Evolutionary conservation across 2,797 vertebrate species (phyloP).

Genomic region (Chelon labrosus): DNA sequence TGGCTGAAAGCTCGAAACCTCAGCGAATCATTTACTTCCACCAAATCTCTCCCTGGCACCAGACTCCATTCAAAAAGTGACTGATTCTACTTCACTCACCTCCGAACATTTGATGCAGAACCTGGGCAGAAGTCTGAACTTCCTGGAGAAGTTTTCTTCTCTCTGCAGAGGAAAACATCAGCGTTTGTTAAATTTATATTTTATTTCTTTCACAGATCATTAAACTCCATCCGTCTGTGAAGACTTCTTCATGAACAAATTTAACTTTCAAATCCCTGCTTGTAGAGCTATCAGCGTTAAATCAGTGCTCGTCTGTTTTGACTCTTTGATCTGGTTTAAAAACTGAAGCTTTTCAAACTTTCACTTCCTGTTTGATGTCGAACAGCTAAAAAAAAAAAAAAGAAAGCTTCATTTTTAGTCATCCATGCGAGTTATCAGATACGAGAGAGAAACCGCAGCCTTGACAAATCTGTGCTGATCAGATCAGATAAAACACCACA

Average conservation of each 20-base stretch:
- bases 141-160: conserved; percentile 22
- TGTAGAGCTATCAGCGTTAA: too few species aligned
- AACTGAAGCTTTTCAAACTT: conserved; percentile 9
- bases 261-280: too few species aligned
- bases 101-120: conserved; percentile 66
- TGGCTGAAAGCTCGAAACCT: conserved; percentile 22
- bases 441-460: too few species aligned
- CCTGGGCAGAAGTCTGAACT: conserved; percentile 59
- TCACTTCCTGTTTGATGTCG: conserved; percentile 38
- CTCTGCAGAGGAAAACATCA: conserved; percentile 43
- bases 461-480: neutral
- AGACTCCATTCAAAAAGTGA: neutral
- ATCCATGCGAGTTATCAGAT: neutral
- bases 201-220: too few species aligned
- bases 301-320: too few species aligned
- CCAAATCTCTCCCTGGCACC: neutral
- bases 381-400: neutral
- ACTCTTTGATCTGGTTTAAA: conserved; percentile 39
- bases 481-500: neutral
- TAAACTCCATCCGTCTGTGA: too few species aligned
- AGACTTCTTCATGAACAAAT: too few species aligned
- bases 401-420: neutral
- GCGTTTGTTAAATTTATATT: too few species aligned
- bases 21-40: neutral
- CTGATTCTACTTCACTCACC: conserved; percentile 47